Evolutionary conservation across 2,113 vertebrate species (phyloP).

Genomic region (Pterophyllum scalare): DNA sequence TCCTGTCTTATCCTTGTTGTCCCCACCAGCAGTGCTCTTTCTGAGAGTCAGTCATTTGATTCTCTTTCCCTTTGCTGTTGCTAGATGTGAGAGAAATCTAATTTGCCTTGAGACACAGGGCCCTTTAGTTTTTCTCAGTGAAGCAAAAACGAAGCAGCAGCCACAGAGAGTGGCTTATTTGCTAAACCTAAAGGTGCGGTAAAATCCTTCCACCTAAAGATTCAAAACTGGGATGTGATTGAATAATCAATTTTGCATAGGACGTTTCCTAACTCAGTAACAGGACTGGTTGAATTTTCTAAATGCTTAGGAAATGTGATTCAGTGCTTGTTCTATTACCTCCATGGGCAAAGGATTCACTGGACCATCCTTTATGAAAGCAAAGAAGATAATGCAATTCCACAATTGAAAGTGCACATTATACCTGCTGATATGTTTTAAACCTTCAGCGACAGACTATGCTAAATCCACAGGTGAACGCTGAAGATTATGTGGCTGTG

Average conservation of each 20-base stretch:
- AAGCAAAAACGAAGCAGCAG: constrained; percentile 26
- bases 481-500: background rate
- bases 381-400: background rate
- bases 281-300: background rate
- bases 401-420: background rate
- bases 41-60: constrained; percentile 1
- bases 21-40: background rate
- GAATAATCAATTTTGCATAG: background rate
- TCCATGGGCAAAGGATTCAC: background rate
- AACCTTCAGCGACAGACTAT: background rate
- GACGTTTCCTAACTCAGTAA: background rate
- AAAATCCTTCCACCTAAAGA: constrained; percentile 13
- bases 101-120: constrained; percentile 28
- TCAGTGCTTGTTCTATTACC: background rate
- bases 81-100: constrained; percentile 42
- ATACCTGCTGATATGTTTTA: background rate
- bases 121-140: background rate
- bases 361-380: background rate
- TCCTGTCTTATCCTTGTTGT: background rate
- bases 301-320: background rate
- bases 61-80: constrained; percentile 9
- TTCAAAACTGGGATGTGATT: background rate
- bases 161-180: background rate
- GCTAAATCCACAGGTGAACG: background rate
- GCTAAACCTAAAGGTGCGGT: constrained; percentile 1